Evolutionary conservation across 2,113 vertebrate species (phyloP).

Genomic region (Cinclus mexicanus): DNA sequence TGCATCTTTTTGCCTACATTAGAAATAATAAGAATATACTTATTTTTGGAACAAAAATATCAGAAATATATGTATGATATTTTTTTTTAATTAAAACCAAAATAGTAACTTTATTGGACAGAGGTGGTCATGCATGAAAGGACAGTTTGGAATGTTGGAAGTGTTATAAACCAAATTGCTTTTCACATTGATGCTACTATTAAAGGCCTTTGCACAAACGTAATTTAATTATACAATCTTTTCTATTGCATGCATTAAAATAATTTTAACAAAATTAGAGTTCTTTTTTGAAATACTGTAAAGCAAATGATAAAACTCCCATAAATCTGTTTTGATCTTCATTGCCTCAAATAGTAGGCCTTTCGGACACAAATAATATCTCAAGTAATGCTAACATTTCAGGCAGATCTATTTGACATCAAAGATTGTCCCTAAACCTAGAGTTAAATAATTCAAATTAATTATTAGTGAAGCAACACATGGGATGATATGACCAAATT

Average conservation of each 20-base stretch:
- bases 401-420: background rate
- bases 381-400: background rate
- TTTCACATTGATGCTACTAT: background rate
- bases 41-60: background rate
- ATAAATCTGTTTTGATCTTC: background rate
- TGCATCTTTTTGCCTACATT: background rate
- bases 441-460: background rate
- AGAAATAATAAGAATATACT: background rate
- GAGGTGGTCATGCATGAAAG: background rate
- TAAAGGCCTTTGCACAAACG: background rate
- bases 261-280: background rate
- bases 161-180: background rate
- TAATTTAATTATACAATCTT: background rate
- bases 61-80: background rate
- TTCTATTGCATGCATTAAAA: background rate
- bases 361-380: background rate
- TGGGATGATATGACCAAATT: background rate
- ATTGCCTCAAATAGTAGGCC: background rate
- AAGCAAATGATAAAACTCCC: rapidly evolving
- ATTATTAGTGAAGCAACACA: background rate
- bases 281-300: background rate
- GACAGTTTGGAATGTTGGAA: background rate
- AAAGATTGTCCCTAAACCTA: background rate
- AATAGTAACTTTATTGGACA: background rate
- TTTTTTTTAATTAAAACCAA: background rate